phyloP scores from a whole-genome alignment of 2,888 invertebrate species.

The Pandemis heparana region DNA sequence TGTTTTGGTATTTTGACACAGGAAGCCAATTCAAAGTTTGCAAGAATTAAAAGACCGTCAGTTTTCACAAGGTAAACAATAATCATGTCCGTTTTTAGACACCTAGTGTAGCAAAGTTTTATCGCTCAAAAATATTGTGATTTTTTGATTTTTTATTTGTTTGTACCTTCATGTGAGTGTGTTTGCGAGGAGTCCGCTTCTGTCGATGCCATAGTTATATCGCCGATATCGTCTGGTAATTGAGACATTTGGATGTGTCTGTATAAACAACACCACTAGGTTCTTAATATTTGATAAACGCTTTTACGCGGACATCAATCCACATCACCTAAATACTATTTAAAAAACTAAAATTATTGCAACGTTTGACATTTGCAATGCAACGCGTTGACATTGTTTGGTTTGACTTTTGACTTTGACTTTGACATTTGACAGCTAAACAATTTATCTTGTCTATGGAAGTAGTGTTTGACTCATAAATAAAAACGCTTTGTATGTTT shows the following conservation, averaged over 20 bases:
- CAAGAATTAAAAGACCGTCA: too few relatives aligned
- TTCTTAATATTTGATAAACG: background rate
- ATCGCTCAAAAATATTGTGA: background rate
- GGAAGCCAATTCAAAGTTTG: too few relatives aligned
- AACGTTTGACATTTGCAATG: slow-evolving; percentile 4
- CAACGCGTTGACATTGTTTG: background rate
- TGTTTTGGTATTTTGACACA: background rate
- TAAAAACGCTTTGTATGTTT: background rate
- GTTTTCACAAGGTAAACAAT: too few relatives aligned
- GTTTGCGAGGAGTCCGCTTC: slow-evolving; percentile 77
- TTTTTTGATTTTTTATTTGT: background rate
- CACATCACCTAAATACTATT: background rate
- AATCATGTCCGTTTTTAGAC: too few relatives aligned
- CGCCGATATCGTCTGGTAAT: slow-evolving; percentile 70
- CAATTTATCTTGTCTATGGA: background rate
- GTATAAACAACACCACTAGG: background rate
- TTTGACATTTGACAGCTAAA: slow-evolving; percentile 13
- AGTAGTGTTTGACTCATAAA: background rate
- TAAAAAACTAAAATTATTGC: background rate
- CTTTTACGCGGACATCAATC: background rate
- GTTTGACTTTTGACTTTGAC: too few relatives aligned
- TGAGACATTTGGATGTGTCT: slow-evolving; percentile 49
- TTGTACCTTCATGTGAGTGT: slow-evolving; percentile 75
- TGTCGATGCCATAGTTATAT: slow-evolving; percentile 69
- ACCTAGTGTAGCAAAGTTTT: background rate